Conservation (phyloP, 2,797 vertebrate genomes). For the Arctocebus calabarensis region DNA sequence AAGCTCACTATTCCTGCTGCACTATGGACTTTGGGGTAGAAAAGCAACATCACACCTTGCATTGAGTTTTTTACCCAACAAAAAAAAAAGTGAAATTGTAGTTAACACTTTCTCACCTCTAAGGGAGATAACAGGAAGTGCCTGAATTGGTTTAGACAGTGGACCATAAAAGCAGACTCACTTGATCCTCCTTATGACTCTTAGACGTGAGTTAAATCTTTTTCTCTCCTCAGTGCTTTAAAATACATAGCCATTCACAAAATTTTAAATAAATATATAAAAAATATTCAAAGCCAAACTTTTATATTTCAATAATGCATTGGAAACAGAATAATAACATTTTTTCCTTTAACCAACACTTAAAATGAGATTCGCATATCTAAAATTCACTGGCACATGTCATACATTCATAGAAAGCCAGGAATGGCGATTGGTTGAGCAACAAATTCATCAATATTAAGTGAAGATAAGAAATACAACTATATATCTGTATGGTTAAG, state of each 20-base stretch:
- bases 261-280: not conserved
- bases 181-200: not conserved
- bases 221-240: not conserved
- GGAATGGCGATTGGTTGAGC: not conserved
- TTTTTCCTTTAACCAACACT: not conserved
- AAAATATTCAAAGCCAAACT: not conserved
- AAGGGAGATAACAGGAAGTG: not conserved
- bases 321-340: not conserved
- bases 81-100: not conserved
- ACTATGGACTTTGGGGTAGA: not conserved
- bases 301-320: not conserved
- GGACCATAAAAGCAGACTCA: not conserved
- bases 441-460: not conserved
- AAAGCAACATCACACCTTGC: not conserved
- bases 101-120: not conserved
- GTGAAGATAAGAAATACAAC: not conserved
- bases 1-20: not conserved
- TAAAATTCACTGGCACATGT: not conserved
- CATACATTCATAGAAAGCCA: not conserved
- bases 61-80: not conserved
- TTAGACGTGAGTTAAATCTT: conserved; percentile 44
- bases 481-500: not conserved
- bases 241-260: conserved; percentile 1
- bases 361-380: not conserved
- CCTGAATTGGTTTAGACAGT: not conserved